Base-by-base conservation (phyloP, 2,888 invertebrate species). In the Himalopsyche tibetana region DNA sequence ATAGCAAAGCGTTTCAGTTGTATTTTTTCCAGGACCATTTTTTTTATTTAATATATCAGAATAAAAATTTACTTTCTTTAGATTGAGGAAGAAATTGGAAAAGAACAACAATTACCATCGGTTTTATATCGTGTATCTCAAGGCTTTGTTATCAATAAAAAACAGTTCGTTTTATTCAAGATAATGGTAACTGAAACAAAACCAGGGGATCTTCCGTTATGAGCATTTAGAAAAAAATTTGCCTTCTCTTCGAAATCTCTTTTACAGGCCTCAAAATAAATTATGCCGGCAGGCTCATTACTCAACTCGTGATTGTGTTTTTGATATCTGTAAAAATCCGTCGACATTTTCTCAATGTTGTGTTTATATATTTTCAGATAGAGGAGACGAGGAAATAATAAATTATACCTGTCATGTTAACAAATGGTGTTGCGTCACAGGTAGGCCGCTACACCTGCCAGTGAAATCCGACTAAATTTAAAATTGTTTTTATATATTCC, bases 351-450 rank as follows among this genome's bases (percentile, higher is more conserved):
- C n/a, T 55, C 80, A 84, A 80, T 55, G 56, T 56, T 51, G 51
- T 80, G 38, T 84, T 84, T 84, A 84, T 84, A 63, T 63, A 79
- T 84, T 84, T 80, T 55, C 19, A 74, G 63, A 81, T 51, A 63
- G 38, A 55, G 42, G 69, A 86, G 80, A 84, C 84, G 85, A 85
- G 85, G 51, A 80, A 69, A 79, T 82, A 85, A 85, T 87, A 87
- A 85, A 87, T 87, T 87, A 69, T 84, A 28, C 80, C 85, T 87
- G 87, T 87, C 82, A 74, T 55, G 17, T 51, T 84, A 83, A 85
- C 87, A 85, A 85, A 87, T 85, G 80, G 84, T 19, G 36, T 55
- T 84, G 82, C 84, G 86, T 86, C 84, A 84, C 45, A 63, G 82
- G 86, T 42, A 55, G 82, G 55, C 83, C 69, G 38, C 81, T 55